These are phyloP conservation scores for Anser cygnoides DNA, from an alignment of 2,113 vertebrate species.

Conservation along the genomic window DNA sequence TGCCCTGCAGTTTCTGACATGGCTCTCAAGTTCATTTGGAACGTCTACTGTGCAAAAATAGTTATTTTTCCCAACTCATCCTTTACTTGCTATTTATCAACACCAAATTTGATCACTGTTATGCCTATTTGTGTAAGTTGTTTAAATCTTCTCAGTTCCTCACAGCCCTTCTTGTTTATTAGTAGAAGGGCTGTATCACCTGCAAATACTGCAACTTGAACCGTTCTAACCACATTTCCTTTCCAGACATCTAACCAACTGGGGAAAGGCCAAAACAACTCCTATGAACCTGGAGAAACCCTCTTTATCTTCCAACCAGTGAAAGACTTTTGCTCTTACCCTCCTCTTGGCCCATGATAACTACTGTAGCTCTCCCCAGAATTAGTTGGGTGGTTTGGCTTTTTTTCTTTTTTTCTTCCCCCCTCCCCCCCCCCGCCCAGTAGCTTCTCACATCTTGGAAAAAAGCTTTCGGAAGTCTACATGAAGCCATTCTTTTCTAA, in stretches of 20 bases:
- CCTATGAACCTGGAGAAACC: not conserved
- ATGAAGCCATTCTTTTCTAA: not conserved
- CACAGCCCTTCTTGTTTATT: not conserved
- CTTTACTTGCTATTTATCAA: not conserved
- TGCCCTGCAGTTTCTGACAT: not conserved
- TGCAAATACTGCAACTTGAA: not conserved
- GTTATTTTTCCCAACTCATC: not conserved
- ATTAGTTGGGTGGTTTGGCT: not conserved
- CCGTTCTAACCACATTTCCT: not conserved
- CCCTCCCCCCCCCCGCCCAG: too few relatives aligned
- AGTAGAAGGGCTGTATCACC: not conserved
- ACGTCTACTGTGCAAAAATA: not conserved
- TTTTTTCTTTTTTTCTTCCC: too few relatives aligned
- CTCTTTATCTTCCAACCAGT: not conserved
- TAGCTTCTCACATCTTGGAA: not conserved
- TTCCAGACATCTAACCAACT: not conserved
- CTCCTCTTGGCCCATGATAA: not conserved
- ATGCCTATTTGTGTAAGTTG: not conserved
- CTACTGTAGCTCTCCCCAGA: not conserved
- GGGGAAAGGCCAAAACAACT: not conserved
- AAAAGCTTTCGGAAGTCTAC: not conserved
- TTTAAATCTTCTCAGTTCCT: not conserved
- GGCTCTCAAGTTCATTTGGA: not conserved
- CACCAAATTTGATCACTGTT: not conserved
- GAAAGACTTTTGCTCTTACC: not conserved